Evolutionary conservation across 2,113 vertebrate species (phyloP).

Genomic region (Sciurus niger): DNA sequence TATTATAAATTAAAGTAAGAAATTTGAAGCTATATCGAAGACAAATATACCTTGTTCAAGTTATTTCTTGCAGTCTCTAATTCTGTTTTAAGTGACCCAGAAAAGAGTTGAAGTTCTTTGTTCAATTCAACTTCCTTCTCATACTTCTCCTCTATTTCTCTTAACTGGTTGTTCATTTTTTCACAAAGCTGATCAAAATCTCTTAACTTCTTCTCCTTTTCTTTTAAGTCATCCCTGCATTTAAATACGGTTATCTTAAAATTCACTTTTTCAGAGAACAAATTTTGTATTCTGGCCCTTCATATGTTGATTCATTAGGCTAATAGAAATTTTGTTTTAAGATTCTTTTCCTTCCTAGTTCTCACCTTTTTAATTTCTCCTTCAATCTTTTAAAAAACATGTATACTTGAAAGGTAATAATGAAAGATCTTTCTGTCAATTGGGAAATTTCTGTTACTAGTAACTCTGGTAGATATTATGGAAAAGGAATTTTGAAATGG

Average conservation of each 20-base stretch:
- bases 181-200: constrained; percentile 90
- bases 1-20: not conserved
- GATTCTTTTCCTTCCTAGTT: constrained; percentile 3
- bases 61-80: constrained; percentile 89
- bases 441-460: not conserved
- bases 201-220: constrained; percentile 91
- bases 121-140: constrained; percentile 90
- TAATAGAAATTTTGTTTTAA: not conserved
- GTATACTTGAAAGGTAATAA: not conserved
- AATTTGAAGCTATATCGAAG: not conserved
- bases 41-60: constrained; percentile 91
- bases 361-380: constrained; percentile 33
- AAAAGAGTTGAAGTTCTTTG: too few relatives aligned
- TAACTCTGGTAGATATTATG: not conserved
- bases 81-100: too few relatives aligned
- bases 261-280: not conserved
- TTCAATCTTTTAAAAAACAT: not conserved
- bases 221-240: constrained; percentile 92
- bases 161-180: constrained; percentile 91
- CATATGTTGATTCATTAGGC: not conserved
- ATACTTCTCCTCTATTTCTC: constrained; percentile 92
- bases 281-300: not conserved
- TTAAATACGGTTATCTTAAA: constrained; percentile 61
- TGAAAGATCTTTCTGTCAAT: not conserved
- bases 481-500: not conserved